These are phyloP conservation scores for Lutjanus campechanus DNA, from an alignment of 2,797 vertebrate genomes.

Conservation along the genomic window DNA sequence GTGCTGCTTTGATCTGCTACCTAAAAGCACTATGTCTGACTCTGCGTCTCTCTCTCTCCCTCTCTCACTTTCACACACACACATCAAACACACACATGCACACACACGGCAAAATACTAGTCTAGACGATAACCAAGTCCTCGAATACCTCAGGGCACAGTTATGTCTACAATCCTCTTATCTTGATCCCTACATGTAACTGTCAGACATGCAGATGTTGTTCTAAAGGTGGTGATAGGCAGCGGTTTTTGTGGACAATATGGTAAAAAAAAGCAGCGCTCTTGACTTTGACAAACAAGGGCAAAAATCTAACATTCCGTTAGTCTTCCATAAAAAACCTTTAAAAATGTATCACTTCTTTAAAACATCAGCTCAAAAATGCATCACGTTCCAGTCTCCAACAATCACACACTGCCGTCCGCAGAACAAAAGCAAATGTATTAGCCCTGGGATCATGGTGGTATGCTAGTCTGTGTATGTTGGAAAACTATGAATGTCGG, in stretches of 20 bases:
- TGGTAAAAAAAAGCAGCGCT: neutral
- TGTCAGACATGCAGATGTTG: slow-evolving; percentile 10
- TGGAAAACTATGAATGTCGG: slow-evolving; percentile 52
- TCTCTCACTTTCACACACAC: slow-evolving; percentile 10
- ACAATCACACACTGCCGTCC: slow-evolving; percentile 44
- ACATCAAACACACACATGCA: slow-evolving; percentile 23
- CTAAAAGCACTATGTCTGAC: slow-evolving; percentile 53
- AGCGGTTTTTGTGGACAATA: neutral
- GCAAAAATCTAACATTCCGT: neutral
- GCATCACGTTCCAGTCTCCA: slow-evolving; percentile 23
- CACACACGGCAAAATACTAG: slow-evolving; percentile 3
- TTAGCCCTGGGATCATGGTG: slow-evolving; percentile 45
- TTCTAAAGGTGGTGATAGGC: neutral
- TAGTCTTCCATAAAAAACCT: neutral
- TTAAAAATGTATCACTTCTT: neutral
- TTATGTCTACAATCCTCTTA: slow-evolving; percentile 42
- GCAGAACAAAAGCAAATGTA: slow-evolving; percentile 51
- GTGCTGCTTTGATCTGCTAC: slow-evolving; percentile 69
- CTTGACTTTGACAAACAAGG: slow-evolving; percentile 6
- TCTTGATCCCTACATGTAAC: slow-evolving; percentile 33
- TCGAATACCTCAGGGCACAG: slow-evolving; percentile 18
- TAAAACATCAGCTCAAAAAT: slow-evolving; percentile 40
- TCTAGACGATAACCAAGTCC: slow-evolving; percentile 4
- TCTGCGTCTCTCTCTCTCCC: slow-evolving; percentile 13
- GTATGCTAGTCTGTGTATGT: slow-evolving; percentile 54